Evolutionary conservation across 2,113 vertebrate species (phyloP).

Genomic region (Taxidea taxus): DNA sequence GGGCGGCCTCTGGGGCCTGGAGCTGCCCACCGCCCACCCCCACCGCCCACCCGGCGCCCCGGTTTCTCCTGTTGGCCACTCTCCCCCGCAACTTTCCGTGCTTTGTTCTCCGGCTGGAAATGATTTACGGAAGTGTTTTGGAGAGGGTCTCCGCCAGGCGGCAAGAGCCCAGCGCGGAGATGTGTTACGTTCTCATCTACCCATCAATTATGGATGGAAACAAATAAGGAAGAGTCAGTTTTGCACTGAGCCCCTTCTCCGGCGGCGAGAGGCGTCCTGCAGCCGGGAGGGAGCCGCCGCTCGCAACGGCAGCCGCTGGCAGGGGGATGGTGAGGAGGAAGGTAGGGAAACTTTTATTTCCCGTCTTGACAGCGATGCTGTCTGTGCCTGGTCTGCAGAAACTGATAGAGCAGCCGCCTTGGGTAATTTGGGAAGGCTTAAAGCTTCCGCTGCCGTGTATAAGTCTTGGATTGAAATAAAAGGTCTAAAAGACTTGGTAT

Average conservation of each 20-base stretch:
- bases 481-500: slow-evolving; percentile 60
- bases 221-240: slow-evolving; percentile 75
- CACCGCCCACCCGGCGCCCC: not conserved
- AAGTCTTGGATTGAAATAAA: slow-evolving; percentile 54
- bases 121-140: slow-evolving; percentile 55
- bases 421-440: slow-evolving; percentile 53
- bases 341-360: slow-evolving; percentile 78
- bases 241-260: slow-evolving; percentile 60
- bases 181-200: slow-evolving; percentile 67
- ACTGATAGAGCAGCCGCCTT: slow-evolving; percentile 22
- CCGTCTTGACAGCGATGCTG: not conserved
- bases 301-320: slow-evolving; percentile 5
- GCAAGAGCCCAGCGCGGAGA: slow-evolving; percentile 50
- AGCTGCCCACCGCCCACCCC: not conserved
- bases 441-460: slow-evolving; percentile 52
- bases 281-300: slow-evolving; percentile 28
- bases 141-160: slow-evolving; percentile 55
- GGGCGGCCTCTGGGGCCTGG: not conserved
- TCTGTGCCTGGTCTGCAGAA: slow-evolving; percentile 19
- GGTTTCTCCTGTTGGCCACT: not conserved
- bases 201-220: slow-evolving; percentile 83
- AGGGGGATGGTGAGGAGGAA: slow-evolving; percentile 48
- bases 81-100: slow-evolving; percentile 72
- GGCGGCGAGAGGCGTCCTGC: slow-evolving; percentile 46
- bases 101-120: slow-evolving; percentile 70